Conservation (phyloP, 2,888 invertebrate species). For the Thyatira batis region DNA sequence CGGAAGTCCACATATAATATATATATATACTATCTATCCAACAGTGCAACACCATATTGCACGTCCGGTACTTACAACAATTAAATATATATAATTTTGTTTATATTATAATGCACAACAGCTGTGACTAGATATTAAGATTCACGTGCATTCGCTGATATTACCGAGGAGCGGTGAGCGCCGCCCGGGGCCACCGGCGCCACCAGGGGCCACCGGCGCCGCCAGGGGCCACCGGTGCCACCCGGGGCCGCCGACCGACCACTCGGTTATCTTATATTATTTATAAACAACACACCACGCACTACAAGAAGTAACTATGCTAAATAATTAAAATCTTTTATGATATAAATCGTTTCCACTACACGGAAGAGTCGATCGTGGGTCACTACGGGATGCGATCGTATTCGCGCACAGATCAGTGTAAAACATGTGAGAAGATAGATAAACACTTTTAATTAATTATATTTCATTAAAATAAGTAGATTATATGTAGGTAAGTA, state of each 20-base stretch:
- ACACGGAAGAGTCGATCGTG: background rate
- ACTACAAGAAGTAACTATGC: constrained; percentile 29
- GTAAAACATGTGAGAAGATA: background rate
- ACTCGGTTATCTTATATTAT: constrained; percentile 30
- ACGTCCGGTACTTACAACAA: constrained; percentile 14
- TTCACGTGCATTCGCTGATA: constrained; percentile 48
- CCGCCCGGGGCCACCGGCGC: too few species aligned
- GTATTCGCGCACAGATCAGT: background rate
- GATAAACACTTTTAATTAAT: background rate
- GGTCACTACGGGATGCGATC: background rate
- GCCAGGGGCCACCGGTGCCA: too few species aligned
- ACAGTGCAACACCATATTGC: constrained; percentile 22
- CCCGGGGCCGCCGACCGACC: constrained; percentile 35
- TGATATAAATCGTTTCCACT: background rate
- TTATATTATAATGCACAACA: constrained; percentile 57
- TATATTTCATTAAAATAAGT: background rate
- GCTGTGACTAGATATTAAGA: constrained; percentile 70
- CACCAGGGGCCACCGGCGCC: too few species aligned
- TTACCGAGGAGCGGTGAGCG: constrained; percentile 34
- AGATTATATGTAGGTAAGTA: background rate
- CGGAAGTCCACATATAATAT: constrained; percentile 27
- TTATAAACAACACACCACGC: constrained; percentile 39
- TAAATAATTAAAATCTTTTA: constrained; percentile 18
- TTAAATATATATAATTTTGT: constrained; percentile 20
- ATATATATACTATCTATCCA: constrained; percentile 35